Evolutionary conservation across 2,113 vertebrate genomes (phyloP), one percentile per base, ranked within the genome.

Genomic region (Brachirus orientalis): DNA sequence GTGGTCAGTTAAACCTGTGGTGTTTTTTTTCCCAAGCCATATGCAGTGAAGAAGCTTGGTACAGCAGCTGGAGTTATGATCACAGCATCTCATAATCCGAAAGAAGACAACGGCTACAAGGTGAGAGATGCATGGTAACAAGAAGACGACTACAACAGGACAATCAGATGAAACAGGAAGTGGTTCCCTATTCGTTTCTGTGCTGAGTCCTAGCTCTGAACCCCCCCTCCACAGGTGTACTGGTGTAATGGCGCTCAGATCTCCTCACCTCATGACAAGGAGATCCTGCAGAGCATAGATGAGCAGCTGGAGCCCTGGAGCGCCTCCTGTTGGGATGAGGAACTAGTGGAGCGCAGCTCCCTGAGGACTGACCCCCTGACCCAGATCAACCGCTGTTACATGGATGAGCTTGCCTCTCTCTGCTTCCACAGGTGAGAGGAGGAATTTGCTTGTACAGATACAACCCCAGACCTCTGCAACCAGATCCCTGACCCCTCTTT

Each of bases 21-120:
- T 16, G 8, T 47, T 80, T 33, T 28, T 50, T 16, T 3, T 16
- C 84, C 89, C 11, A 68, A 99, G 97, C 95, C 97, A 10, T 98
- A 96, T 0, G 95, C 96, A 0, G 96, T 98, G 56, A 93, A 91
- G 82, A 93, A 94, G 83, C 93, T 96, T 1, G 91, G 89, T 0
- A 95, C 97, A 1, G 94, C 95, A 28, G 96, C 96, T 1, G 97
- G 97, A 0, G 94, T 98, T 19, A 99, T 99, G 97, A 94, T 99
- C 80, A 99, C 97, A 0, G 97, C 97, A 0, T 99, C 97, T 11
- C 97, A 98, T 78, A 99, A 99, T 74, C 92, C 94, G 1, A 98
- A 98, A 84, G 95, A 99, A 76, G 97, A 99, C 91, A 99, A 99
- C 0, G 97, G 97, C 1, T 99, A 98, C 86, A 99, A 99, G 95